These are phyloP conservation scores for Hoplodrina ambigua DNA, from an alignment of 2,888 invertebrate species.

Conservation along the genomic window DNA sequence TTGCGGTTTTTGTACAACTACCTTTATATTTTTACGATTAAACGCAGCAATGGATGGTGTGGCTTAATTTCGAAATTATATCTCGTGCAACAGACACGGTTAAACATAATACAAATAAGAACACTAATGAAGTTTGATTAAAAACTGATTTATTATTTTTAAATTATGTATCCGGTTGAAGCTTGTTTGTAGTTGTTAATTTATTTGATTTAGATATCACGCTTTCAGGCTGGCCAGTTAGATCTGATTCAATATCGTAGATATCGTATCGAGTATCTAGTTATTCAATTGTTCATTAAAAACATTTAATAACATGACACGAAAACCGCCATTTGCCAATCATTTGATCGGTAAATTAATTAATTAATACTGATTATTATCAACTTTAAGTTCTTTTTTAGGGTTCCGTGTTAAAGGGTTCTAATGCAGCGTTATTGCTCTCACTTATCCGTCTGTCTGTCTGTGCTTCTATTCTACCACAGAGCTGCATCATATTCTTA, in stretches of 20 bases:
- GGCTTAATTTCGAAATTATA: constrained; percentile 31
- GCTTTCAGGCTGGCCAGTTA: constrained; percentile 59
- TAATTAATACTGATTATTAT: constrained; percentile 61
- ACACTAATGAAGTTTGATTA: constrained; percentile 84
- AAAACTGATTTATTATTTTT: constrained; percentile 82
- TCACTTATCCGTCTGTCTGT: no score
- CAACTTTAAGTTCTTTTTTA: constrained; percentile 30
- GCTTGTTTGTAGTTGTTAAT: constrained; percentile 70
- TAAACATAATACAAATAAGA: constrained; percentile 78
- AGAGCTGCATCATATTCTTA: no score
- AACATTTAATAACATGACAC: constrained; percentile 63
- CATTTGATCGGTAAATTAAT: constrained; percentile 55
- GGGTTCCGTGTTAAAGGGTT: no score
- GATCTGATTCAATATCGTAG: constrained; percentile 53
- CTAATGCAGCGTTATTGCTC: no score
- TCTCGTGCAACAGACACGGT: constrained; percentile 25
- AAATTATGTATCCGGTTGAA: constrained; percentile 70
- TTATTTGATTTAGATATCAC: constrained; percentile 75
- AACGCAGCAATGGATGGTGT: constrained; percentile 33
- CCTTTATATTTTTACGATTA: background rate
- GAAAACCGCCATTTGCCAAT: constrained; percentile 61
- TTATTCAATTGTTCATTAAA: constrained; percentile 58
- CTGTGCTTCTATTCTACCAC: no score
- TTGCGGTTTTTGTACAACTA: constrained; percentile 28
- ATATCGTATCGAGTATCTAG: constrained; percentile 38